Percentiles rank a stretch among this genome's conserved stretches.
Evolutionary conservation across 2,113 vertebrate genomes (phyloP).

Genomic region (Microtus oregoni): DNA sequence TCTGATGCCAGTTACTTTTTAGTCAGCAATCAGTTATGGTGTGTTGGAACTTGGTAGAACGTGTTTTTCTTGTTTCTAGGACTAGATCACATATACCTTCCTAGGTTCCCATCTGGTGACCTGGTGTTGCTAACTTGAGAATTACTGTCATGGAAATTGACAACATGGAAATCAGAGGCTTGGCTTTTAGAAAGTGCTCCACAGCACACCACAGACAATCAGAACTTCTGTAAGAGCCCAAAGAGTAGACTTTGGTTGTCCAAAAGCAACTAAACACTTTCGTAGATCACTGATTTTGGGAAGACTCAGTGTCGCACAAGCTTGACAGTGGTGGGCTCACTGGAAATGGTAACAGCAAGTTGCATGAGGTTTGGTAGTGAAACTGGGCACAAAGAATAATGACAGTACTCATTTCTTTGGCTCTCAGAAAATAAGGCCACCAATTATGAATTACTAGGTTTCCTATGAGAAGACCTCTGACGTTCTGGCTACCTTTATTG

Average conservation of each 20-base stretch:
- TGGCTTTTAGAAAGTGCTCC: conserved; percentile 27
- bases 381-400: background rate
- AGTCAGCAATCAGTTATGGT: background rate
- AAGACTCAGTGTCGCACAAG: background rate
- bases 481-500: background rate
- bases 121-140: background rate
- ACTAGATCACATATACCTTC: background rate
- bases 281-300: background rate
- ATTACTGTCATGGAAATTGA: background rate
- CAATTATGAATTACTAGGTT: background rate
- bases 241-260: background rate
- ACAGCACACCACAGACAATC: background rate
- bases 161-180: conserved; percentile 7
- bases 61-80: background rate
- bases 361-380: background rate
- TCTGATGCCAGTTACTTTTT: background rate
- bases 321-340: background rate
- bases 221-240: background rate
- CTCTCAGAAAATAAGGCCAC: background rate
- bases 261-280: background rate
- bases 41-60: conserved; percentile 4
- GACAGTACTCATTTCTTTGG: background rate
- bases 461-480: conserved; percentile 10
- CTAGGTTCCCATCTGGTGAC: background rate
- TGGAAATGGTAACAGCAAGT: conserved; percentile 16